Evolutionary conservation across 1,140 invertebrate genomes (phyloP).

Genomic region (Zaprionus ghesquierei): DNA sequence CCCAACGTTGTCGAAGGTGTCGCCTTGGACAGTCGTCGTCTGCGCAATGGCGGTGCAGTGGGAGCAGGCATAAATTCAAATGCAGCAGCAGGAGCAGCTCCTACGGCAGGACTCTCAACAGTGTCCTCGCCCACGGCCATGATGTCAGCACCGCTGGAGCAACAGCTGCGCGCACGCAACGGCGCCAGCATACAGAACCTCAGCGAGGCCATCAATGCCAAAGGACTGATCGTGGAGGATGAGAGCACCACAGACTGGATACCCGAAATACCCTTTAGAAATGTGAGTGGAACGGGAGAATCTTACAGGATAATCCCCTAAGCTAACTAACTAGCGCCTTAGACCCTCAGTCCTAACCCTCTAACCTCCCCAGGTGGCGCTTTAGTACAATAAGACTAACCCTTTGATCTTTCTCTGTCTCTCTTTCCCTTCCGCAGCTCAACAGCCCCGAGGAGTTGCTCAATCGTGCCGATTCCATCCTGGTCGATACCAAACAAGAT

Average conservation of each 20-base stretch:
- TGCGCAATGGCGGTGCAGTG: conserved; percentile 47
- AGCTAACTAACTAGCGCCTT: too few species aligned
- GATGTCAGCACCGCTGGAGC: conserved; percentile 58
- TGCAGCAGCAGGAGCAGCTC: conserved; percentile 11
- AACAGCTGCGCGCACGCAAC: conserved; percentile 60
- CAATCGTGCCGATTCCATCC: conserved; percentile 71
- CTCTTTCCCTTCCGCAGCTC: conserved; percentile 28
- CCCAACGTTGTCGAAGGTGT: conserved; percentile 79
- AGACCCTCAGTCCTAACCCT: neutral
- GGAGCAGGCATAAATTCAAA: conserved; percentile 9
- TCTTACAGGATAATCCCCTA: too few species aligned
- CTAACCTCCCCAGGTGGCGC: neutral
- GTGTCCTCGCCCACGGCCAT: conserved; percentile 73
- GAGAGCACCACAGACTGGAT: conserved; percentile 92
- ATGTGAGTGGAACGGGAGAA: conserved; percentile 84
- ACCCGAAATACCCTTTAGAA: conserved; percentile 95
- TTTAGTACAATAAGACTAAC: neutral
- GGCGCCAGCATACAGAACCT: conserved; percentile 69
- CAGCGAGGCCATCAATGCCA: conserved; percentile 56
- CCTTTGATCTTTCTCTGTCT: neutral
- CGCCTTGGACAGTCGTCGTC: conserved; percentile 56
- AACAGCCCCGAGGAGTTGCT: conserved; percentile 72
- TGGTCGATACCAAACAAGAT: conserved; percentile 69
- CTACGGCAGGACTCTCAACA: conserved; percentile 55
- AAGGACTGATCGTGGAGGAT: conserved; percentile 86